Percentiles rank a stretch among this genome's conserved stretches.
Conservation (phyloP, 1,140 invertebrate species). For the Laupala kohalensis region DNA sequence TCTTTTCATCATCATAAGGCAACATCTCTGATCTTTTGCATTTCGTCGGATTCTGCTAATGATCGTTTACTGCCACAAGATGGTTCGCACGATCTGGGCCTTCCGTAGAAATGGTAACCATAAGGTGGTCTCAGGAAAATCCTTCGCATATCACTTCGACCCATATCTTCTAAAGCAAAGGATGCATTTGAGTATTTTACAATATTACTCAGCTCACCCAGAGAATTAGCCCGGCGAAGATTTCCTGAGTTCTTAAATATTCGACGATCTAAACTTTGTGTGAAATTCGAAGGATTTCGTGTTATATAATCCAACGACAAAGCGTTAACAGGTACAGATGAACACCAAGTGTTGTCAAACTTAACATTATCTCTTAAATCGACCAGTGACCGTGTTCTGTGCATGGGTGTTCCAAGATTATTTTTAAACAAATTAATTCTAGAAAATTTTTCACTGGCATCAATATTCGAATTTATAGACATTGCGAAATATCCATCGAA, state of each 20-base stretch:
- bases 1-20: constrained; percentile 8
- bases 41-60: constrained; percentile 9
- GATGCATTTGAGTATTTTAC: neutral
- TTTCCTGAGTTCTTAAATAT: neutral
- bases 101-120: neutral
- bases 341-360: neutral
- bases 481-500: constrained; percentile 7
- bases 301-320: neutral
- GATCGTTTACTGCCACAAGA: neutral
- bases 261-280: constrained; percentile 7
- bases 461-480: neutral
- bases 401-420: neutral
- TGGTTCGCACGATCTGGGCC: neutral
- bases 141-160: neutral
- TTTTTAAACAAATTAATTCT: neutral
- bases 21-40: constrained; percentile 10
- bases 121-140: neutral
- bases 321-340: neutral
- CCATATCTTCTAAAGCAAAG: neutral
- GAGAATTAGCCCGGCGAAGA: neutral
- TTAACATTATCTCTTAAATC: neutral
- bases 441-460: neutral
- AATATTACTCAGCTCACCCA: constrained; percentile 3
- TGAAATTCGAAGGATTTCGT: neutral
- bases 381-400: constrained; percentile 3